Base-by-base conservation (phyloP, 53 echinoderm and acorn worm genomes). In the Temnopleurus reevesii region DNA sequence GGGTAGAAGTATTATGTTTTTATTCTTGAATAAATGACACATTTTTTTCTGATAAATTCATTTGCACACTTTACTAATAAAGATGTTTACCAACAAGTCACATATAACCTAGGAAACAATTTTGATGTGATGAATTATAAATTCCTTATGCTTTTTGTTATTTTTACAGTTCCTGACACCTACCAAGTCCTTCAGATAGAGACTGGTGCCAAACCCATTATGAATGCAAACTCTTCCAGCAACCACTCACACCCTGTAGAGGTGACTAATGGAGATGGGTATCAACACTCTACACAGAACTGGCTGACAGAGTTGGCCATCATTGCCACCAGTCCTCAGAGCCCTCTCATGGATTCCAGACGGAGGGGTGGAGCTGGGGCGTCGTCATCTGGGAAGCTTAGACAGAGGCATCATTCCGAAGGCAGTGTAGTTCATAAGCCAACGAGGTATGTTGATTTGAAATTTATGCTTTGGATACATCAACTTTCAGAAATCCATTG, bases 311-410 rank as follows among this genome's bases (percentile, higher is more conserved):
- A 93, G 71, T 56, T 93, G 65, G 93, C 93, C 3, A 93, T 90
- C 41, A 93, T 93, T 86, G 93, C 93, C 27, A 93, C 93, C 25
- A 79, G 93, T 41, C 93, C 93, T 5, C 90, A 93, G 31, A 93
- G 93, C 46, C 93, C 93, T 4, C 86, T 93, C 15, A 55, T 93
- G 57, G 58, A 83, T 3, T 58, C 84, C 2, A 45, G 59, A 45
- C 36, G 85, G 46, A 60, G 38, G 60, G 15, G 46, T 6, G 57
- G 83, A 8, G 83, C 13, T 8, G n/a, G n/a, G n/a, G n/a, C n/a
- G n/a, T n/a, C n/a, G n/a, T 59, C 85, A 4, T 17, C 35, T 5
- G 83, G 83, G 8, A 84, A 44, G 19, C 46, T 25, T 15, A 87
- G 88, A 71, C 88, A 87, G 71, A 46, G 88, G 49, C 88, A 87